Conservation (phyloP, 2,888 invertebrate species). For the Caenorhabditis doughertyi region DNA sequence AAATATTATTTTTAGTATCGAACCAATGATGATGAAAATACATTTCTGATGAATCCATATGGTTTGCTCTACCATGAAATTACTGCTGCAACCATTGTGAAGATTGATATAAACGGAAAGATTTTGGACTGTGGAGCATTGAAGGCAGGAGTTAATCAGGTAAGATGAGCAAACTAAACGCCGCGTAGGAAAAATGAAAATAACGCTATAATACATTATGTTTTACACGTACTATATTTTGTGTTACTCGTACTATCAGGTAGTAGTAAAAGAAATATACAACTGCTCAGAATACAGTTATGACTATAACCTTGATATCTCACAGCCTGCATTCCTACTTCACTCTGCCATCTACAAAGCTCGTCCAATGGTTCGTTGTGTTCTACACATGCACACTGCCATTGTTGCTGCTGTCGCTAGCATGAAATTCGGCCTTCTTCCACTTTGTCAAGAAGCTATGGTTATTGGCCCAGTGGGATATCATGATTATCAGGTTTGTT, state of each 20-base stretch:
- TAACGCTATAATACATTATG: no score
- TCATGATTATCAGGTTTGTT: constrained; percentile 87
- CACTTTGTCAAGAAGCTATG: constrained; percentile 95
- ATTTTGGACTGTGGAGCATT: constrained; percentile 78
- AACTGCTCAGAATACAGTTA: no score
- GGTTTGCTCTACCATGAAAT: constrained; percentile 87
- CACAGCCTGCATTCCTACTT: constrained; percentile 91
- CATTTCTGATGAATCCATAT: constrained; percentile 93
- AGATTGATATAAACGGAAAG: constrained; percentile 84
- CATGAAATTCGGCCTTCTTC: constrained; percentile 90
- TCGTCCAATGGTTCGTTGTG: constrained; percentile 96
- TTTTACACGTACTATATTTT: no score
- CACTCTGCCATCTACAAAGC: constrained; percentile 97
- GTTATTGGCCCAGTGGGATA: constrained; percentile 92
- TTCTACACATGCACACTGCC: constrained; percentile 94
- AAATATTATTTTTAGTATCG: constrained; percentile 56
- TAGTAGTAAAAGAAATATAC: no score
- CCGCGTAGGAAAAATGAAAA: no score
- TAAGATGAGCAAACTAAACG: no score
- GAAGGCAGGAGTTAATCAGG: constrained; percentile 77
- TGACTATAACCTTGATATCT: no score
- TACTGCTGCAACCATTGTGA: constrained; percentile 93
- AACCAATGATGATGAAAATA: constrained; percentile 85
- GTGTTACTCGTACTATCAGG: no score
- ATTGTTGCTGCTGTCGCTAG: constrained; percentile 85